A percentile compares a stretch with the other conserved stretches of the same genome.
These are phyloP conservation scores for Nymphicus hollandicus DNA, from an alignment of 2,113 vertebrate genomes.

Conservation along the genomic window DNA sequence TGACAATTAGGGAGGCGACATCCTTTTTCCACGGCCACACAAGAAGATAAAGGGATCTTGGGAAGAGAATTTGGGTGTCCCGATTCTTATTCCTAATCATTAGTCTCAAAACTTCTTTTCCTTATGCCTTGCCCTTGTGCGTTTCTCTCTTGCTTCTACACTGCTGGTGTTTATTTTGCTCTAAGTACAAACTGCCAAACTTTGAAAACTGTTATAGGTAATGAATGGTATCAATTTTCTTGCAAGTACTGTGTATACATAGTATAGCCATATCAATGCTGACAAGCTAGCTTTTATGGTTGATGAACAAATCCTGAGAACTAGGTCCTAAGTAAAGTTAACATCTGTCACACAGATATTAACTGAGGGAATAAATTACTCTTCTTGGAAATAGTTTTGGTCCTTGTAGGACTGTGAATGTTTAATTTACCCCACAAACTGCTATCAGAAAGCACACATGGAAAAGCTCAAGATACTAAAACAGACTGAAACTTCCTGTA, in stretches of 20 bases:
- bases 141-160: background rate
- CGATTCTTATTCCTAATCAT: background rate
- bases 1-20: background rate
- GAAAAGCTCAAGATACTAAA: background rate
- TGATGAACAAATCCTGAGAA: constrained; percentile 1
- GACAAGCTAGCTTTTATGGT: background rate
- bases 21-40: background rate
- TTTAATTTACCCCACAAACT: background rate
- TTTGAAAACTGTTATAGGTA: background rate
- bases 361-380: background rate
- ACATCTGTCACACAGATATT: background rate
- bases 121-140: background rate
- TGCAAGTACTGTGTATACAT: background rate
- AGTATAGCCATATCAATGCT: background rate
- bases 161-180: background rate
- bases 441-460: background rate
- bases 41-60: background rate
- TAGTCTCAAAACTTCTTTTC: background rate
- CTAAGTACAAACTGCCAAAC: background rate
- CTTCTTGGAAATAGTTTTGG: background rate
- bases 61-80: background rate
- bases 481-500: background rate
- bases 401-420: background rate
- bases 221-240: background rate
- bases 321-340: background rate